Evolutionary conservation across 2,888 invertebrate species (phyloP), one percentile per base, ranked within the genome.

Genomic region (Tridacna crocea): DNA sequence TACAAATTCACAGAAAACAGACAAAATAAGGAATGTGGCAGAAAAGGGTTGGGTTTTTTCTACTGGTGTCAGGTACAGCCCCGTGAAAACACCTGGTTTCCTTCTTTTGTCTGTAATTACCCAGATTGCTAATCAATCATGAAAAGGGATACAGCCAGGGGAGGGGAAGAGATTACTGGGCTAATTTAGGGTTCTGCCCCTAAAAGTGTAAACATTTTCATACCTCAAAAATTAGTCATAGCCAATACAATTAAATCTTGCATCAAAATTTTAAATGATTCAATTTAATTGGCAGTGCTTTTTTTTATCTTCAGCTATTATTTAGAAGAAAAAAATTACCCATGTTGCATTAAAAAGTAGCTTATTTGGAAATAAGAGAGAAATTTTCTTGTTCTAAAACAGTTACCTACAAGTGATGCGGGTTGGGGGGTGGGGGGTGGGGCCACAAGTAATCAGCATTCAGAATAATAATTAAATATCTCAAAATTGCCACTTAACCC

Each of bases 111-210:
- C 63, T 27, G 63, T 63, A 63, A 63, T 63, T 22, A 63, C 27
- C 6, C 26, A 63, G 63, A 63, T 63, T 8, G 27, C 63, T 26
- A 27, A 63, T 26, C 63, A 63, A 12, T 63, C 15, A 63, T 27
- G 63, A 63, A 63, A 63, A 26, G 26, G 63, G 26, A 63, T 63
- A 26, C 63, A 63, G 24, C 26, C 1, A 63, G 26, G 63, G 63
- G 63, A 15, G 24, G 63, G 63, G 36, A 12, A 24, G 26, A 26
- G 17, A 26, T 11, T 22, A 17, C 61, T 26, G 11, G 15, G 6
- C 63, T 63, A 12, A 63, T 63, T 63, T 63, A 15, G 19, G 63
- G 63, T 26, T 63, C 15, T 12, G 63, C 15, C 11, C 24, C 26
- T 6, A 26, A 27, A 63, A 27, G 63, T 63, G 63, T 63, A 24